phyloP scores from a whole-genome alignment of 2,888 invertebrate genomes.

The Tetranychus piercei region DNA sequence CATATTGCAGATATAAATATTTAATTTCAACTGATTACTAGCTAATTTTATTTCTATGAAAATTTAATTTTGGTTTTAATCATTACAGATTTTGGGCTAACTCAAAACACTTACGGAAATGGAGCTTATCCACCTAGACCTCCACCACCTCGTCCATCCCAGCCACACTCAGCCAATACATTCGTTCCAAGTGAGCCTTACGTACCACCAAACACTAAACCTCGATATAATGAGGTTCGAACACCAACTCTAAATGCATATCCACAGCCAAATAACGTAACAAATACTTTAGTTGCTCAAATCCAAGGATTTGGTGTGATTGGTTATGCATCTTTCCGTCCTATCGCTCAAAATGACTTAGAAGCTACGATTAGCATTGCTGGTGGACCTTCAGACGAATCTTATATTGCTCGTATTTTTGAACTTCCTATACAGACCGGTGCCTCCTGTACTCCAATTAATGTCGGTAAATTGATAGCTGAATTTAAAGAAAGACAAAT shows the following conservation, averaged over 20 bases:
- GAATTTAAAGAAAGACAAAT: neutral
- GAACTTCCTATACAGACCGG: neutral
- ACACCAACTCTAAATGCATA: neutral
- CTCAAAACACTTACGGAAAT: neutral
- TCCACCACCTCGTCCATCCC: neutral
- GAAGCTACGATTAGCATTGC: neutral
- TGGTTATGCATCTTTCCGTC: constrained; percentile 21
- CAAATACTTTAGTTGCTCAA: constrained; percentile 18
- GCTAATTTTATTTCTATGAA: too few species aligned
- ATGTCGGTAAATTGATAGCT: neutral
- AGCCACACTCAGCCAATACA: neutral
- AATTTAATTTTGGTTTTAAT: too few species aligned
- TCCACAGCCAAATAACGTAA: neutral
- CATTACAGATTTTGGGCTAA: neutral
- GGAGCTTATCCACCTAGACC: neutral
- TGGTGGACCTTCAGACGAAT: neutral
- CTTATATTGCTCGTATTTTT: neutral
- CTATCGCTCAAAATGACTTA: neutral
- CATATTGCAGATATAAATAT: too few species aligned
- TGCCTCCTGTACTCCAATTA: neutral
- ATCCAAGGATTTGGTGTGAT: constrained; percentile 20
- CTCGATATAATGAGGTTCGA: neutral
- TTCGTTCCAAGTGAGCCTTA: neutral
- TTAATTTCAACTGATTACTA: too few species aligned
- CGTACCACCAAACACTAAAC: neutral